Evolutionary conservation across 1,140 invertebrate genomes (phyloP).

Genomic region (Adelges cooleyi): DNA sequence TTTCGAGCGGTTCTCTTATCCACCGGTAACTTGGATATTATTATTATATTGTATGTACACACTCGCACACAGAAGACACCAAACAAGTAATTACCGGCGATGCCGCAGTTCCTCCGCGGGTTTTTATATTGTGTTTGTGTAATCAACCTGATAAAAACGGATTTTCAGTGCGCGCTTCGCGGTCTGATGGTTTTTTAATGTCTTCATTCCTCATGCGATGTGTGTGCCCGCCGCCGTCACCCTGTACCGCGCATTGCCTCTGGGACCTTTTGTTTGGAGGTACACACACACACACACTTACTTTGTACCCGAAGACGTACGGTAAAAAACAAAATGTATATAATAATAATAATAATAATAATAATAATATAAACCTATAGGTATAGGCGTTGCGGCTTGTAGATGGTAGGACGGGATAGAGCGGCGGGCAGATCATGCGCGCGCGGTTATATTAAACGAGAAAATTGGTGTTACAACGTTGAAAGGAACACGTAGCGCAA

Average conservation of each 20-base stretch:
- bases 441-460: constrained; percentile 24
- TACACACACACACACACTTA: neutral
- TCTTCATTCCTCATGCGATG: constrained; percentile 9
- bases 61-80: constrained; percentile 8
- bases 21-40: constrained; percentile 9
- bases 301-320: neutral
- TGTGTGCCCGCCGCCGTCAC: neutral
- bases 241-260: neutral
- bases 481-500: constrained; percentile 21
- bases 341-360: neutral
- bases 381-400: too few relatives aligned
- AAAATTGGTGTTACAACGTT: constrained; percentile 29
- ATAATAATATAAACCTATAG: too few relatives aligned
- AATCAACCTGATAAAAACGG: constrained; percentile 28
- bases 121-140: constrained; percentile 27
- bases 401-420: neutral
- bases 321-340: constrained; percentile 18
- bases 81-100: constrained; percentile 25
- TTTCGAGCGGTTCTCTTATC: neutral
- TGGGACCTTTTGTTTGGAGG: constrained; percentile 12
- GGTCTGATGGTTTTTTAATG: constrained; percentile 28
- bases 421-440: constrained; percentile 1
- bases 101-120: neutral
- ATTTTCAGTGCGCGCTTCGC: constrained; percentile 27
- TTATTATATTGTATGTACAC: neutral